Evolutionary conservation across 1,140 invertebrate species (phyloP), one percentile per base, ranked within the genome.

Genomic region (Platorchestia sp.): DNA sequence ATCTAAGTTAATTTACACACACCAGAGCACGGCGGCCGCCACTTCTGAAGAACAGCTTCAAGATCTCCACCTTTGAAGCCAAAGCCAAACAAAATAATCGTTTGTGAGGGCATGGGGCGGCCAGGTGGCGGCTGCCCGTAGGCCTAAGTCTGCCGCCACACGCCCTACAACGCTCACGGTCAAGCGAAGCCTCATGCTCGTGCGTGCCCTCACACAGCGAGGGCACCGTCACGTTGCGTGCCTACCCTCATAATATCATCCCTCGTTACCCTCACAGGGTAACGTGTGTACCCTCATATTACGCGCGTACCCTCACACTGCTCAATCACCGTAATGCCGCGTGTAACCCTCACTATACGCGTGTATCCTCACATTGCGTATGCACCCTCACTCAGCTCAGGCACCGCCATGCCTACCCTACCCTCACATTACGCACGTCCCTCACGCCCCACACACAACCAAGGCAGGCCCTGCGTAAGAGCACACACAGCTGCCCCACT

Each of bases 31-130:
- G 36, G 41, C 43, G n/a, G 87, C 27, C 10, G 0, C 7, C 87
- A 89, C 87, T 89, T 89, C 36, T 27, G 14, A 14, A n/a, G n/a
- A n/a, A 75, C 3, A 36, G 10, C 59, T 75, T 36, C 59, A 75
- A 75, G 7, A 89, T 89, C 10, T 89, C 43, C 87, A 42, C 87
- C 41, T 89, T 89, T 89, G 87, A 41, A 41, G 87, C 87, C 10
- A 89, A 89, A 89, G 5, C 87, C 87, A 89, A 89, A 89, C 87
- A 89, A 89, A 89, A 89, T 41, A 89, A 89, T 89, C 87, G 87
- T 89, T 89, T 89, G 87, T 89, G 87, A 89, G 87, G 87, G 87
- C 87, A 89, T 89, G 41, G 43, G 87, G 87, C 27, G n/a, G n/a
- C n/a, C 87, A 89, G 36, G 6, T 89, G 87, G 87, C 87, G 87